Evolutionary conservation across 2,797 vertebrate species (phyloP).

Genomic region (Falco concolor): DNA sequence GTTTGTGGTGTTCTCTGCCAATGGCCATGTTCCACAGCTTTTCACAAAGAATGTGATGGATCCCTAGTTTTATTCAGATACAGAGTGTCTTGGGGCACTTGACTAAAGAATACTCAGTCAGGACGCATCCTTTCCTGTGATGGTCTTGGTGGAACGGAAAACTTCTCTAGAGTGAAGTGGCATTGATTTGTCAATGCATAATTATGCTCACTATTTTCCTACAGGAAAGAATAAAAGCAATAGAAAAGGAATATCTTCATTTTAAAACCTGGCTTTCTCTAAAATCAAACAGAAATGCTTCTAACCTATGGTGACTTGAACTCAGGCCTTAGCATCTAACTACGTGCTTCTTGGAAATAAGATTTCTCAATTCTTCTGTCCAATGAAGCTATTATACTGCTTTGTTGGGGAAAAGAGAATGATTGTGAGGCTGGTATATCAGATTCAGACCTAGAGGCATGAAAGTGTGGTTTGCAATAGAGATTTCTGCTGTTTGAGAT

Average conservation of each 20-base stretch:
- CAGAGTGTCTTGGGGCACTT: neutral
- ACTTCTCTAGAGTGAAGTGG: neutral
- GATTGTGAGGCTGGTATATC: neutral
- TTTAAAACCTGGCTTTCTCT: neutral
- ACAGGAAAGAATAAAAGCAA: neutral
- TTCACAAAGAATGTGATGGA: neutral
- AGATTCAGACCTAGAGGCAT: neutral
- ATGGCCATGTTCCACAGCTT: accelerated
- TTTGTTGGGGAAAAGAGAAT: neutral
- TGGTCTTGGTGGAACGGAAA: neutral
- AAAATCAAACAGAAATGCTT: neutral
- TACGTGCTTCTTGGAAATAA: neutral
- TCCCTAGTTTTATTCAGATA: neutral
- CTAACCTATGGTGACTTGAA: neutral
- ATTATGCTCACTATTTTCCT: neutral
- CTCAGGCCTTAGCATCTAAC: neutral
- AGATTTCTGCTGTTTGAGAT: neutral
- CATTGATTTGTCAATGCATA: neutral
- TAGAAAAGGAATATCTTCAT: neutral
- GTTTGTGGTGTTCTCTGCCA: neutral
- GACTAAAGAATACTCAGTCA: neutral
- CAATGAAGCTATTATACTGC: neutral
- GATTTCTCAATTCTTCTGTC: neutral
- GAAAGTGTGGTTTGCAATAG: neutral
- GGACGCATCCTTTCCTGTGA: neutral